phyloP scores from a whole-genome alignment of 2,113 vertebrate genomes.

The Hemiprocne comata region DNA sequence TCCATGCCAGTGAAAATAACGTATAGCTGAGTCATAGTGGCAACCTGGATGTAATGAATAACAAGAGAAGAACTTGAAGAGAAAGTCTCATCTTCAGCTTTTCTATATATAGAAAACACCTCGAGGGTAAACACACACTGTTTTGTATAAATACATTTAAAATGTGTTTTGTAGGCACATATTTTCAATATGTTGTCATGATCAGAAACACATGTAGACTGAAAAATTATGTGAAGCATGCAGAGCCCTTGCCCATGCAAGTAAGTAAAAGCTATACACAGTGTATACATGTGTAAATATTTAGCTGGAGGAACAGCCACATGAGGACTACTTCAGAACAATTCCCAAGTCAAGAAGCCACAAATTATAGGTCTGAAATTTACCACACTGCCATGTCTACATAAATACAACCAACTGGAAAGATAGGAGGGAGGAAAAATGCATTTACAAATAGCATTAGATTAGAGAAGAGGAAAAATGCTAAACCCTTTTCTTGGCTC shows the following conservation, averaged over 20 bases:
- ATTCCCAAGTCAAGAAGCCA: slow-evolving; percentile 73
- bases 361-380: slow-evolving; percentile 77
- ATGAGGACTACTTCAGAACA: slow-evolving; percentile 46
- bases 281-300: slow-evolving; percentile 65
- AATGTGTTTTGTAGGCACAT: slow-evolving; percentile 71
- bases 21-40: background rate
- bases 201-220: slow-evolving; percentile 75
- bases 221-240: slow-evolving; percentile 70
- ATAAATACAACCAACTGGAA: slow-evolving; percentile 74
- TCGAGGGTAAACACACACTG: slow-evolving; percentile 45
- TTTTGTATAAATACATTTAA: slow-evolving; percentile 63
- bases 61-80: background rate
- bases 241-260: slow-evolving; percentile 38
- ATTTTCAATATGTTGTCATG: slow-evolving; percentile 65
- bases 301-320: slow-evolving; percentile 67
- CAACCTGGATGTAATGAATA: slow-evolving; percentile 19
- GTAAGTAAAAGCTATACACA: slow-evolving; percentile 32
- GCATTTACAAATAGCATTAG: slow-evolving; percentile 56
- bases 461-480: slow-evolving; percentile 41
- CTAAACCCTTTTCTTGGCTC: slow-evolving; percentile 21
- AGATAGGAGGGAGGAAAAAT: slow-evolving; percentile 11
- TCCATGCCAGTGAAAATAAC: slow-evolving; percentile 17
- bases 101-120: slow-evolving; percentile 66
- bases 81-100: slow-evolving; percentile 50
- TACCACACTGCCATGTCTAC: slow-evolving; percentile 51